phyloP scores from a whole-genome alignment of 2,113 vertebrate species.

The Rhynchopsitta pachyrhyncha region DNA sequence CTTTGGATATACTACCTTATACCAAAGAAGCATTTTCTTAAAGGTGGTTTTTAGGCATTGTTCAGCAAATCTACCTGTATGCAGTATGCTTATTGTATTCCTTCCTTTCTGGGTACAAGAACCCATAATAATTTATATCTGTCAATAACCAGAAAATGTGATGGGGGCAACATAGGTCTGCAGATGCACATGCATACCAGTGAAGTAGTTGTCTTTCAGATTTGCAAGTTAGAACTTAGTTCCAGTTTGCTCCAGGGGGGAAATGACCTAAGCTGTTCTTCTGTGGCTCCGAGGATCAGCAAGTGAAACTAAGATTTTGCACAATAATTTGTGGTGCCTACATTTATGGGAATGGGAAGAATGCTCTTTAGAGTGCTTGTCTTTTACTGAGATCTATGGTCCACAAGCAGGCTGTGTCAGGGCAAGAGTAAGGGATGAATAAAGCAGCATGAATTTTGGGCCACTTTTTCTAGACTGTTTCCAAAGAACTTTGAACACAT shows the following conservation, averaged over 20 bases:
- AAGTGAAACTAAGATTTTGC: neutral
- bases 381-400: neutral
- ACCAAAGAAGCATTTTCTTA: neutral
- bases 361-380: neutral
- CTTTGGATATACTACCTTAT: neutral
- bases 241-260: neutral
- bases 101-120: neutral
- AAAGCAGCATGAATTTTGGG: neutral
- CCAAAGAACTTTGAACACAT: neutral
- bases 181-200: neutral
- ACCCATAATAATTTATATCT: neutral
- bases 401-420: neutral
- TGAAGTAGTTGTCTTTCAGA: neutral
- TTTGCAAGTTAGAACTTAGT: neutral
- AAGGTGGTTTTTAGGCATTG: neutral
- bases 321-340: neutral
- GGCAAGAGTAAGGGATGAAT: neutral
- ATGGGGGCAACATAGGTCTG: fast-evolving
- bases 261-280: neutral
- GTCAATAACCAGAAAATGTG: neutral
- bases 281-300: neutral
- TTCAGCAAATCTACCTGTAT: neutral
- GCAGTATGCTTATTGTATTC: neutral
- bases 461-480: neutral
- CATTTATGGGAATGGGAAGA: neutral